A percentile compares a stretch with the other conserved stretches of the same genome.
These are phyloP conservation scores for Erinaceus europaeus DNA, from an alignment of 2,113 vertebrate genomes.

Conservation along the genomic window DNA sequence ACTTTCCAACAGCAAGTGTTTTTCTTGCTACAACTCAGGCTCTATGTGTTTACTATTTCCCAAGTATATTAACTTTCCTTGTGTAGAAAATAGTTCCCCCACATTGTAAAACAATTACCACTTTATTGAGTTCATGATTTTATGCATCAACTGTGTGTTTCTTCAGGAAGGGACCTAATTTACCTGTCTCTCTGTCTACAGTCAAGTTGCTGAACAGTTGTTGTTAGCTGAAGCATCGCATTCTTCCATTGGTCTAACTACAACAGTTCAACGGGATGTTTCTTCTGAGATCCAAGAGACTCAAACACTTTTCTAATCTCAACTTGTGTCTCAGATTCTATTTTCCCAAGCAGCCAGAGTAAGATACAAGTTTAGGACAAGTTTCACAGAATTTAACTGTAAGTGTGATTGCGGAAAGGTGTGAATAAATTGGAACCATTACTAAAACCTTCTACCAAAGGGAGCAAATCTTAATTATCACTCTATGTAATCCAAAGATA, in stretches of 20 bases:
- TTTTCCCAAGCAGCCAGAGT: neutral
- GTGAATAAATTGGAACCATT: neutral
- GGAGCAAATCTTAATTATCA: neutral
- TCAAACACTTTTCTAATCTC: neutral
- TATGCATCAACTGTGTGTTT: neutral
- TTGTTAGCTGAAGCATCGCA: neutral
- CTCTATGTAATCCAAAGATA: neutral
- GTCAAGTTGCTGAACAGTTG: neutral
- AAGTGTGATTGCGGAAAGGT: neutral
- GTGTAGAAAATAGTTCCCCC: neutral
- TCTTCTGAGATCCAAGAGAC: neutral
- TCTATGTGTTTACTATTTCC: neutral
- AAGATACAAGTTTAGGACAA: neutral
- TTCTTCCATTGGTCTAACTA: neutral
- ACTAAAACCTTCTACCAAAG: neutral
- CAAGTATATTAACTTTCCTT: neutral
- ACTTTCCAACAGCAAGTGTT: neutral
- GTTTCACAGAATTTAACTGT: neutral
- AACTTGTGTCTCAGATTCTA: neutral
- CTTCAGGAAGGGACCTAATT: neutral
- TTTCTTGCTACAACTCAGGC: neutral
- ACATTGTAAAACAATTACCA: neutral
- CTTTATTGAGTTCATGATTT: neutral
- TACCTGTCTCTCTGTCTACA: too few relatives aligned
- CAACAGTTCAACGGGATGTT: neutral